Evolutionary conservation across 1,140 invertebrate genomes (phyloP).

Genomic region (Polypedilum vanderplanki): DNA sequence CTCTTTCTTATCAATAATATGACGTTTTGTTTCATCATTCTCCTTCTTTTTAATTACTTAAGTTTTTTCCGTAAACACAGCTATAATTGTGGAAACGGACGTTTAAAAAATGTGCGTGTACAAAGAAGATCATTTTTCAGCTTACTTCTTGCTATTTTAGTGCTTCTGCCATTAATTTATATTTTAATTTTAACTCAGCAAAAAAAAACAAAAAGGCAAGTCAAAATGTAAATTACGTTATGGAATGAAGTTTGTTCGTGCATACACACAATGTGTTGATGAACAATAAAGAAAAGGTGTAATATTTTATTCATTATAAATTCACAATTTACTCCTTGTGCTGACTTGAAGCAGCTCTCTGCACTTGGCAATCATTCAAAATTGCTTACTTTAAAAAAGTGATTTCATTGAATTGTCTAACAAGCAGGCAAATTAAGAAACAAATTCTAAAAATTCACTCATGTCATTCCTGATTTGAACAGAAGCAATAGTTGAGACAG

Average conservation of each 20-base stretch:
- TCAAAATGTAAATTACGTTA: too few relatives aligned
- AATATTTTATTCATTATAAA: background rate
- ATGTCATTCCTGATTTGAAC: too few relatives aligned
- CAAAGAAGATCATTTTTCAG: background rate
- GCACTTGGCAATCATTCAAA: constrained; percentile 5
- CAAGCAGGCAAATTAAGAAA: too few relatives aligned
- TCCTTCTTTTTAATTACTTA: constrained; percentile 3
- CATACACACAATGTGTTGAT: too few relatives aligned
- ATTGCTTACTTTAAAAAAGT: background rate
- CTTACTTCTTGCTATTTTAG: too few relatives aligned
- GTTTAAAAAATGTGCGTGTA: background rate
- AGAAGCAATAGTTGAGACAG: too few relatives aligned
- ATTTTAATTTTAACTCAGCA: too few relatives aligned
- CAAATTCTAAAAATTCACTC: too few relatives aligned
- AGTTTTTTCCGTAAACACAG: background rate
- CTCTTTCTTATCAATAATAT: background rate
- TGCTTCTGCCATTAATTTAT: too few relatives aligned
- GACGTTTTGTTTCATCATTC: background rate
- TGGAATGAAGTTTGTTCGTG: too few relatives aligned
- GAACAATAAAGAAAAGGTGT: background rate
- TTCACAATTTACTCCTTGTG: background rate
- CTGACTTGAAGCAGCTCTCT: background rate
- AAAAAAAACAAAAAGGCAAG: too few relatives aligned
- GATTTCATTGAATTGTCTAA: too few relatives aligned
- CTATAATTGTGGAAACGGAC: background rate